Conservation (phyloP, 2,888 invertebrate genomes). For the Dorcus parallelipipedus region DNA sequence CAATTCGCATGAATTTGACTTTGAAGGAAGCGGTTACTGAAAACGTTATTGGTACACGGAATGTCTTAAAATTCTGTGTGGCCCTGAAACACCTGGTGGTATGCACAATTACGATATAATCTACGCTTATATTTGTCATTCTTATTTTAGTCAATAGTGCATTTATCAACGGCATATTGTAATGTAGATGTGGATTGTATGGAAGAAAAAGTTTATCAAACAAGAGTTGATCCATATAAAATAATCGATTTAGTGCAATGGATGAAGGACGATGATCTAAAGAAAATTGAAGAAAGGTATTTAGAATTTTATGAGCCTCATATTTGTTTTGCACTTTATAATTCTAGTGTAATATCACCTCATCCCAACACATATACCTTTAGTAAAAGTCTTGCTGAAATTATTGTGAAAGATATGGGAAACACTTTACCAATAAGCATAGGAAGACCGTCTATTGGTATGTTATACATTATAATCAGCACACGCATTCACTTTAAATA, state of each 20-base stretch:
- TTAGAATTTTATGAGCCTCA: too few relatives aligned
- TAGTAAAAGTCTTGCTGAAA: conserved; percentile 91
- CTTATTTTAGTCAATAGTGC: conserved; percentile 35
- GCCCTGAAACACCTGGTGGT: conserved; percentile 12
- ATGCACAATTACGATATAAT: neutral
- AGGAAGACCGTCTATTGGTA: conserved; percentile 88
- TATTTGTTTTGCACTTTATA: too few relatives aligned
- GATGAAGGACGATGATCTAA: conserved; percentile 9
- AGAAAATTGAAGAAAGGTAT: conserved; percentile 3
- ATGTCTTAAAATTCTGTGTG: conserved; percentile 47
- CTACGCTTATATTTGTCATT: too few relatives aligned
- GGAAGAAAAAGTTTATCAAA: conserved; percentile 75
- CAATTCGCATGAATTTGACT: conserved; percentile 60
- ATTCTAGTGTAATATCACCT: too few relatives aligned
- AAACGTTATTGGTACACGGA: conserved; percentile 58
- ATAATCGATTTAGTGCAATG: conserved; percentile 57
- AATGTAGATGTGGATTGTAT: conserved; percentile 72
- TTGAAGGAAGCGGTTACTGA: conserved; percentile 58
- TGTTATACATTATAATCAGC: conserved; percentile 30
- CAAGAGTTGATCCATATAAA: conserved; percentile 57
- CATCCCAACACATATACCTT: conserved; percentile 92
- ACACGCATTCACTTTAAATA: too few relatives aligned
- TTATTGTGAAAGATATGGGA: conserved; percentile 54
- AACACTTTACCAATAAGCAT: conserved; percentile 79
- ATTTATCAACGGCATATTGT: conserved; percentile 86